Evolutionary conservation across 2,113 vertebrate species (phyloP).

Genomic region (Microtus ochrogaster): DNA sequence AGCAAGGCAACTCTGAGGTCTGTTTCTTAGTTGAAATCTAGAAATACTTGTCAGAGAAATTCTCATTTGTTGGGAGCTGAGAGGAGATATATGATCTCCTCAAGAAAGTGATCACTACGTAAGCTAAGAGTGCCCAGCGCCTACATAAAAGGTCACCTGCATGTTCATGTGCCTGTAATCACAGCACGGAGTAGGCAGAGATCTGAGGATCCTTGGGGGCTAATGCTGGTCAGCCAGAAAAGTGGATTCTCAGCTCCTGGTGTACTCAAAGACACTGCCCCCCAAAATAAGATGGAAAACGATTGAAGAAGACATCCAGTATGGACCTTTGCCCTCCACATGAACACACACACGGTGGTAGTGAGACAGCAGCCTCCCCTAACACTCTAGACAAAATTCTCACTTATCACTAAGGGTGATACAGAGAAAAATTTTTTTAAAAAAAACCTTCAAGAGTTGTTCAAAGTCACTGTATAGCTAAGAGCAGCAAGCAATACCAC

Average conservation of each 20-base stretch:
- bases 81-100: not conserved
- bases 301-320: not conserved
- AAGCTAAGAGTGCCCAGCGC: not conserved
- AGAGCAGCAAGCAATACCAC: not conserved
- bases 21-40: not conserved
- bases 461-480: not conserved
- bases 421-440: not conserved
- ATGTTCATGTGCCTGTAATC: not conserved
- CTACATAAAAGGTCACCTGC: not conserved
- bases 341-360: not conserved
- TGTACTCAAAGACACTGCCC: not conserved
- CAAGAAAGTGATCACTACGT: not conserved
- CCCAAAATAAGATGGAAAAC: not conserved
- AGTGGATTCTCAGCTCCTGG: not conserved
- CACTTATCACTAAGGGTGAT: not conserved
- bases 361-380: not conserved
- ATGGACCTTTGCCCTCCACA: not conserved
- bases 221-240: not conserved
- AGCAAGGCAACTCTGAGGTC: rapidly evolving
- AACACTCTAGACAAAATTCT: not conserved
- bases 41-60: not conserved
- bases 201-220: not conserved
- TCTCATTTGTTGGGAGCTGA: not conserved
- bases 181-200: not conserved
- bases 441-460: not conserved